Base-by-base conservation (phyloP, 1,140 invertebrate species). In the Drosophila bifasciata region DNA sequence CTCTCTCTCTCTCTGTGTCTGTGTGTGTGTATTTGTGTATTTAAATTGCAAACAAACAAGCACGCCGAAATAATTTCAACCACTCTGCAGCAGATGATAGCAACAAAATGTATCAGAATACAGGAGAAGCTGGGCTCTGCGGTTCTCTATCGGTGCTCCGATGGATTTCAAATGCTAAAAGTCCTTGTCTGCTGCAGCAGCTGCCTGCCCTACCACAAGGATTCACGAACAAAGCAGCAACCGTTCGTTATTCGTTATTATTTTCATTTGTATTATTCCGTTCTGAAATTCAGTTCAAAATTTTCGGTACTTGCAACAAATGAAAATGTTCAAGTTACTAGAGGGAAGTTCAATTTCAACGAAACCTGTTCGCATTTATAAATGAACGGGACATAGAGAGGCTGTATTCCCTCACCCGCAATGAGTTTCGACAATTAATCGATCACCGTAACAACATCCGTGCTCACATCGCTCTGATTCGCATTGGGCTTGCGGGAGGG, bases 41-140 rank as follows among this genome's bases (percentile, higher is more conserved):
- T 72, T 72, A 72, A 55, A 72, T 62, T 72, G 59, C 46, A 46
- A 68, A 39, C 63, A 69, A 68, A 68, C 66, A 69, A 69, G 66
- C 63, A 17, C n/a, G n/a, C 28, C 50, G 13, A 69, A 69, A 69
- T 69, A 69, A 69, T 68, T 23, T 25, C 49, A 67, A 40, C 64
- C 48, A 25, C 41, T 67, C 28, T 53, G 25, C 49, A 51, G 25
- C 49, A 51, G 51, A 44, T 66, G 46, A 66, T 67, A n/a, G 32
- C 48, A 46, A 11, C 49, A 40, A 32, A 68, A 43, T 68, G 49
- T 32, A 36, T 56, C 15, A 32, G 32, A 68, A 55, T 48, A 21
- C 17, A 21, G 7, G 13, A 23, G 32, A 28, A 28, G 16, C 8
- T 55, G 32, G 8, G 8, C 23, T 40, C 21, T 68, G 49, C 43